A percentile compares a stretch with the other conserved stretches of the same genome.
phyloP scores from a whole-genome alignment of 1,140 invertebrate species.

The Dermatophagoides farinae region DNA sequence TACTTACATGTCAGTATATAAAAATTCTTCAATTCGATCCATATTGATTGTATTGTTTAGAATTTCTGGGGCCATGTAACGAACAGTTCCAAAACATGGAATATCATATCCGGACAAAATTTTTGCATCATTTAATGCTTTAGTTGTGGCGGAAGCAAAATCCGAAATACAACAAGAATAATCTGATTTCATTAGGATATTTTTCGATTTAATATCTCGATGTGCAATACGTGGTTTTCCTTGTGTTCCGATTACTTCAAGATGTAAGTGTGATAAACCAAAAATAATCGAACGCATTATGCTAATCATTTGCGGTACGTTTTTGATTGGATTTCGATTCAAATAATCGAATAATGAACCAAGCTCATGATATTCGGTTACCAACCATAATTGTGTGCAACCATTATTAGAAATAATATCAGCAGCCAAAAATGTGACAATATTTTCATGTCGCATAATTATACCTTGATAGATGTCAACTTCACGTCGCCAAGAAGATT shows the following conservation, averaged over 20 bases:
- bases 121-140: constrained; percentile 41
- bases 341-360: constrained; percentile 86
- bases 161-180: constrained; percentile 85
- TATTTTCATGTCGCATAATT: constrained; percentile 82
- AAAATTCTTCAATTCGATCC: constrained; percentile 73
- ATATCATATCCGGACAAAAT: constrained; percentile 38
- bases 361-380: constrained; percentile 83
- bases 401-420: constrained; percentile 73
- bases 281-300: constrained; percentile 80
- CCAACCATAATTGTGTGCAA: constrained; percentile 59
- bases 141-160: constrained; percentile 66
- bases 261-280: constrained; percentile 74
- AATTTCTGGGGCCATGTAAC: constrained; percentile 40
- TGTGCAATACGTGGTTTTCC: constrained; percentile 90
- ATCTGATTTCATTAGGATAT: constrained; percentile 83
- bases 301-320: constrained; percentile 48
- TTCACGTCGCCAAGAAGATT: constrained; percentile 83
- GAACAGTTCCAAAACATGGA: constrained; percentile 71
- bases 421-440: constrained; percentile 78
- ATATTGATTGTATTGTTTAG: constrained; percentile 70
- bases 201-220: constrained; percentile 84
- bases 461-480: constrained; percentile 90
- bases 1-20: constrained; percentile 59
- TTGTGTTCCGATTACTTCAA: constrained; percentile 64
- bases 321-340: constrained; percentile 36